Percentiles rank a stretch among this genome's conserved stretches.
These are phyloP conservation scores for Paralinhomoeus sp. DNA, from an alignment of 2,888 invertebrate species.

Conservation along the genomic window DNA sequence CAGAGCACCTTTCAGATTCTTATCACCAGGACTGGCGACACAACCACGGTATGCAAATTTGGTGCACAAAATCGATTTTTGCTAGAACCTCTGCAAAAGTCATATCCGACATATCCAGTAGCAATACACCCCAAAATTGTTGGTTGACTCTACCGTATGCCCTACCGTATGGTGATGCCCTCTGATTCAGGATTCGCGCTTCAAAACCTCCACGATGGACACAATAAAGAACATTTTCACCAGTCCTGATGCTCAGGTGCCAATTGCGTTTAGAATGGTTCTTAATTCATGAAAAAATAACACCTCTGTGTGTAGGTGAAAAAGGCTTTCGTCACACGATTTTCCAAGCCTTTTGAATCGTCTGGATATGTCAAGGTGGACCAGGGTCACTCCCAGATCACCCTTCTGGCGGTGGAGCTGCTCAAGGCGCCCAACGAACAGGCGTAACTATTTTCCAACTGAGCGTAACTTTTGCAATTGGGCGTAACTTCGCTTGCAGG, in stretches of 20 bases:
- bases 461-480: background rate
- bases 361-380: conserved; percentile 6
- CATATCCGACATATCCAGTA: no score
- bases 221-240: conserved; percentile 4
- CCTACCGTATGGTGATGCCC: no score
- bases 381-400: conserved; percentile 9
- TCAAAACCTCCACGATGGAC: conserved; percentile 4
- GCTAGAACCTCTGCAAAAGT: no score
- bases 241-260: background rate
- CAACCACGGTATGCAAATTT: conserved; percentile 5
- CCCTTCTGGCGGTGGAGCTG: background rate
- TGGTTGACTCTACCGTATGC: background rate
- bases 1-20: conserved; percentile 5
- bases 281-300: background rate
- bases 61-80: no score
- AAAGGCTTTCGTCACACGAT: conserved; percentile 6
- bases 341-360: conserved; percentile 9
- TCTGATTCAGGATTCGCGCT: conserved; percentile 8
- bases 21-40: conserved; percentile 10
- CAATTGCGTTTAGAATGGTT: no score
- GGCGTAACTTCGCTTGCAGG: background rate
- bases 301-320: conserved; percentile 3
- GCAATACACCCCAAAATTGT: no score
- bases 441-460: background rate
- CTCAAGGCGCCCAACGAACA: background rate